These are phyloP conservation scores for Meloidogyne chitwoodi DNA, from an alignment of 1,140 invertebrate genomes.

Conservation along the genomic window DNA sequence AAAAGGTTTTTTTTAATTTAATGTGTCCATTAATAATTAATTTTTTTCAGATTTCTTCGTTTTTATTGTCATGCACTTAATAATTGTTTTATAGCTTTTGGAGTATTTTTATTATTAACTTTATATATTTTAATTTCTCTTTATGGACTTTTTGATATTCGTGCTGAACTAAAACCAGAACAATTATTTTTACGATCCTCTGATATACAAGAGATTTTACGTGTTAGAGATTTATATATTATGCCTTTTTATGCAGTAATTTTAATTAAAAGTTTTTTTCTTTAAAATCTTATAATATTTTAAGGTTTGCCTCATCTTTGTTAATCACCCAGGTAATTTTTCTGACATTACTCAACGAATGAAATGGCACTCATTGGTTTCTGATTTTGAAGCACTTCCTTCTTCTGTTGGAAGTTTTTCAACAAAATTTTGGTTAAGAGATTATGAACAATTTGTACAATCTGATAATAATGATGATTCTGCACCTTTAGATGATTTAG, in stretches of 20 bases:
- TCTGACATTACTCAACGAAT: constrained; percentile 28
- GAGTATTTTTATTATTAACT: constrained; percentile 33
- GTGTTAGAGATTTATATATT: constrained; percentile 35
- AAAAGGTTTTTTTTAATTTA: background rate
- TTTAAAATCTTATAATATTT: too few species aligned
- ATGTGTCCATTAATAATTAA: too few species aligned
- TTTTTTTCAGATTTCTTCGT: background rate
- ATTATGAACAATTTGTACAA: constrained; percentile 54
- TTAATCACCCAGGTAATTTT: constrained; percentile 57
- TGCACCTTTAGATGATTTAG: constrained; percentile 36
- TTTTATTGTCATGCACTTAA: constrained; percentile 48
- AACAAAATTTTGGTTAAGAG: constrained; percentile 56
- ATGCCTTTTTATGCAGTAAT: constrained; percentile 50
- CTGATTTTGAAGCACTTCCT: constrained; percentile 49
- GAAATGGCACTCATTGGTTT: constrained; percentile 41
- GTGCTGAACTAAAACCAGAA: constrained; percentile 53
- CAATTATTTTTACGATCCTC: constrained; percentile 51
- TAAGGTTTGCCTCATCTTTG: constrained; percentile 50
- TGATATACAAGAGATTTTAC: constrained; percentile 34
- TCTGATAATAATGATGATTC: constrained; percentile 44
- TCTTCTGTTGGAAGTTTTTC: constrained; percentile 53
- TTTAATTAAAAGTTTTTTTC: background rate
- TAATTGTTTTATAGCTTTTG: constrained; percentile 44
- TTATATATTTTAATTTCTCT: constrained; percentile 50
- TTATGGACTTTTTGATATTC: constrained; percentile 49